phyloP scores from a whole-genome alignment of 2,797 vertebrate genomes.

The Syndactyla subalaris region DNA sequence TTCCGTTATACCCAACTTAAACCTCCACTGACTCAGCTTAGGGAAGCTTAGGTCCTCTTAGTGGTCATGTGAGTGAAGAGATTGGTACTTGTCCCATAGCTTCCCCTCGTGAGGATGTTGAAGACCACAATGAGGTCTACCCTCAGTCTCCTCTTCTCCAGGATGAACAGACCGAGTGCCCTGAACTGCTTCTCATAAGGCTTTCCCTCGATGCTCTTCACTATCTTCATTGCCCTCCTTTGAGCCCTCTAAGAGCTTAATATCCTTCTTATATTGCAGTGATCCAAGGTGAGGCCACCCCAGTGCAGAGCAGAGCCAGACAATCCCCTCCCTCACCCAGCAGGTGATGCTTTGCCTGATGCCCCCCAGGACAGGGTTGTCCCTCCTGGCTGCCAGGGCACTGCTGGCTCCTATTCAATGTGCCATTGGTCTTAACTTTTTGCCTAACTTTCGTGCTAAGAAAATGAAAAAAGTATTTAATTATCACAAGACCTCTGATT shows the following conservation, averaged over 20 bases:
- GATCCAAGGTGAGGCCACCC: rapidly evolving
- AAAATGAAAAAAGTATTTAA: neutral
- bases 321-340: too few species aligned
- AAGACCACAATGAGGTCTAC: neutral
- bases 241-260: neutral
- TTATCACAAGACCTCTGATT: neutral
- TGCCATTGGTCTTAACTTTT: neutral
- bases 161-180: neutral
- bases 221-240: neutral
- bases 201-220: neutral
- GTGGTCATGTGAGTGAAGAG: neutral
- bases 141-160: neutral
- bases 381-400: neutral
- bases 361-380: rapidly evolving
- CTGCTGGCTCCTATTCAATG: neutral
- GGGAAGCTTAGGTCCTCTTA: neutral
- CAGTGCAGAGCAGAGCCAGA: neutral
- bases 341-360: neutral
- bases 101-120: neutral
- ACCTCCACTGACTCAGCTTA: neutral
- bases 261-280: neutral
- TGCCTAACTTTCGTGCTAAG: neutral
- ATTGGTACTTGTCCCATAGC: neutral
- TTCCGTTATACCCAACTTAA: neutral
- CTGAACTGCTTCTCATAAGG: neutral